Evolutionary conservation across 1,140 invertebrate species (phyloP), one percentile per base, ranked within the genome.

Genomic region (Bombus picipes): DNA sequence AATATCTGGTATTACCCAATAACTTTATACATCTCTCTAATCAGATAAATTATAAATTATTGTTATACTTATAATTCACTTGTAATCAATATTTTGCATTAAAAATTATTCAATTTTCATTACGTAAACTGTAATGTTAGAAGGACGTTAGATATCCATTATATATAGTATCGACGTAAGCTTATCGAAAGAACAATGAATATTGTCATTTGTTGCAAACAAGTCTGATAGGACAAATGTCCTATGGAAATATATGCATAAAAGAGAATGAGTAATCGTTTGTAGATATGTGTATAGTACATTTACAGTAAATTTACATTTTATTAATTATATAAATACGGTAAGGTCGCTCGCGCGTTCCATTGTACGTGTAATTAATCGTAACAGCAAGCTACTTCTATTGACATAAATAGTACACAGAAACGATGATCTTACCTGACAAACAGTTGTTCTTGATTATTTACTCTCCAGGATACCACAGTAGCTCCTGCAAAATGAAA

Each of bases 381-480:
- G 6, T 15, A n/a, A n/a, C 12, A 72, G 10, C 13, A 13, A 70
- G 59, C 62, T 57, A 13, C 28, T 34, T 41, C 32, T 9, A 43
- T 34, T 28, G 8, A 62, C 1, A 15, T 3, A 57, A 59, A 84
- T 22, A 22, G 2, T 53, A 53, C 3, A n/a, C 28, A 18, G 25
- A 73, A 65, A 28, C 0, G 12, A n/a, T 77, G 71, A 70, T 95
- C 96, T 97, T 96, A 98, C 98, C 98, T 98, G 87, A 99, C 97
- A 96, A 99, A 99, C 93, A 99, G 96, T 93, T 98, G 98, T 95
- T 99, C 98, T 95, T 98, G 98, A 96, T 98, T 99, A 94, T 98
- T 98, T 53, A 98, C 98, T 92, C 98, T 96, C 98, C 98, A 99
- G 92, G 98, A 99, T 88, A 99, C 98, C 78, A 99, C 97, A 81